Conservation (phyloP, 2,113 vertebrate species). For the Brachypodius melanocephalos region DNA sequence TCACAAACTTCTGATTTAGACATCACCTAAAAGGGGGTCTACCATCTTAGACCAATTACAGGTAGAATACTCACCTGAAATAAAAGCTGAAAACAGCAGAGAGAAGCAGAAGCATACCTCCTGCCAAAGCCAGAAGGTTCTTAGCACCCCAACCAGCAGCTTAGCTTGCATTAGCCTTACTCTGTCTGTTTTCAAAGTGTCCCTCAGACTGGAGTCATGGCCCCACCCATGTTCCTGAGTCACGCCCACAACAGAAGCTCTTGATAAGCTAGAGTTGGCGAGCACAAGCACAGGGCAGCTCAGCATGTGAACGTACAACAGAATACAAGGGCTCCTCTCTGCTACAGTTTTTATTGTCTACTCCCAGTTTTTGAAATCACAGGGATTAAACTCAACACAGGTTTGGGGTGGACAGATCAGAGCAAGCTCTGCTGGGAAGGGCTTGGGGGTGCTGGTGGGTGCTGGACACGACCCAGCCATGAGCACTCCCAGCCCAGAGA, state of each 20-base stretch:
- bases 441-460: accelerated
- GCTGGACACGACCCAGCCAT: neutral
- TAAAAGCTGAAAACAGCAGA: neutral
- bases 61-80: neutral
- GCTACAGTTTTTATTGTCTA: neutral
- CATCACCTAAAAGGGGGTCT: neutral
- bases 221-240: neutral
- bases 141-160: neutral
- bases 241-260: neutral
- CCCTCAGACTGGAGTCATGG: neutral
- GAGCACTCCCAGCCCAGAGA: neutral
- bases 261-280: neutral
- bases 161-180: neutral
- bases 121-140: neutral
- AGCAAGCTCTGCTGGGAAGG: accelerated
- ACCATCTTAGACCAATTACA: neutral
- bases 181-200: neutral
- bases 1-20: neutral
- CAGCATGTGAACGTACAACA: neutral
- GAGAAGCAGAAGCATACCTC: neutral
- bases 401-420: neutral
- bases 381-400: neutral
- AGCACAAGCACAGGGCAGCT: neutral
- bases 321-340: neutral
- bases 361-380: neutral